These are phyloP conservation scores for Tribolium castaneum DNA, from an alignment of 1,140 invertebrate genomes.

Conservation along the genomic window DNA sequence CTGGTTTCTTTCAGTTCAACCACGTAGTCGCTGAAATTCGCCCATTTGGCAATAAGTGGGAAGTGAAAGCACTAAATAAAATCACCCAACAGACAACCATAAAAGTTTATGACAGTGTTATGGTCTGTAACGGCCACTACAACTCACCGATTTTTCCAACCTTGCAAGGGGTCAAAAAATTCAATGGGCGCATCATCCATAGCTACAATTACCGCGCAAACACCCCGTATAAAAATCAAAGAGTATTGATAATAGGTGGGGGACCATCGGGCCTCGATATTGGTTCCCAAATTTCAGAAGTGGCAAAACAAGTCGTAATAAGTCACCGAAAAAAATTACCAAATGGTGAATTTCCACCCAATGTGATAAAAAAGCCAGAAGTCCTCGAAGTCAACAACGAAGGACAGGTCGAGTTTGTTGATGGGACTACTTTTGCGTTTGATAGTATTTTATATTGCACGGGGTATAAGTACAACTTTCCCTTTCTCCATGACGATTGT, in stretches of 20 bases:
- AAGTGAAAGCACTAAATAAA: conserved; percentile 72
- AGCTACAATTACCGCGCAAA: too few relatives aligned
- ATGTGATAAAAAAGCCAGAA: conserved; percentile 62
- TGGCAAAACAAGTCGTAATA: conserved; percentile 70
- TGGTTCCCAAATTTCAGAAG: conserved; percentile 77
- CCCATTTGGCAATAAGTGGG: conserved; percentile 70
- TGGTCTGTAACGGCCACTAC: conserved; percentile 89
- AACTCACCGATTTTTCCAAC: conserved; percentile 76
- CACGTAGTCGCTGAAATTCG: conserved; percentile 72
- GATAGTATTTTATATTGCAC: conserved; percentile 72
- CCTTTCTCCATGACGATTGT: conserved; percentile 73
- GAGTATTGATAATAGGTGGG: too few relatives aligned
- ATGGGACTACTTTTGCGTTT: conserved; percentile 63
- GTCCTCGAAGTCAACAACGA: conserved; percentile 40
- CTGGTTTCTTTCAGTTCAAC: conserved; percentile 73
- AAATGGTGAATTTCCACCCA: conserved; percentile 60
- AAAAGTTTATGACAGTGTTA: conserved; percentile 79
- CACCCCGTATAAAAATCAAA: too few relatives aligned
- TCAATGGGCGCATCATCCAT: too few relatives aligned
- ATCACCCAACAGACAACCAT: conserved; percentile 64
- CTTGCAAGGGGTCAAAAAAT: too few relatives aligned
- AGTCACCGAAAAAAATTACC: conserved; percentile 57
- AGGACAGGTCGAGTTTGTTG: conserved; percentile 61
- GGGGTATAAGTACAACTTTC: conserved; percentile 77
- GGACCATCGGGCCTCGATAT: conserved; percentile 91